Percentiles rank a stretch among this genome's conserved stretches.
phyloP scores from a whole-genome alignment of 2,888 invertebrate species.

The Drosophila putrida region DNA sequence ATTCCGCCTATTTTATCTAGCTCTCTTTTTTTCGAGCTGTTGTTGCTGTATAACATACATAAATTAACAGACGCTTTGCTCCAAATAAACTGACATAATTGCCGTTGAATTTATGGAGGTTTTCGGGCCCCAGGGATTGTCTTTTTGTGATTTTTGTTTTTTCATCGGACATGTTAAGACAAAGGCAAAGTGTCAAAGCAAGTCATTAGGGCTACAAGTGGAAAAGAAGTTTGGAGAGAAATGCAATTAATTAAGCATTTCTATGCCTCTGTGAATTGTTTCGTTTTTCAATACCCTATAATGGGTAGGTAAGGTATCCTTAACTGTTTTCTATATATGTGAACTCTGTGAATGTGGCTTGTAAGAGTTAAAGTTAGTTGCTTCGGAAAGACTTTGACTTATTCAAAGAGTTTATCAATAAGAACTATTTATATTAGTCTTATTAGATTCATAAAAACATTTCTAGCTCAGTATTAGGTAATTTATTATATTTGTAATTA shows the following conservation, averaged over 20 bases:
- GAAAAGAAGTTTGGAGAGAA: conserved; percentile 37
- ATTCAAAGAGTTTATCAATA: no score
- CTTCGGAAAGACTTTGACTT: not conserved
- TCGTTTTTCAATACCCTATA: conserved; percentile 22
- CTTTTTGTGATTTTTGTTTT: conserved; percentile 12
- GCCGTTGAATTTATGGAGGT: conserved; percentile 71
- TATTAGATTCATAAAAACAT: no score
- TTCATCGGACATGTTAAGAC: conserved; percentile 66
- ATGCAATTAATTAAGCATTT: conserved; percentile 69
- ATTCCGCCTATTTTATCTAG: conserved; percentile 55
- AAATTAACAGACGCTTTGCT: conserved; percentile 78
- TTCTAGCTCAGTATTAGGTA: no score
- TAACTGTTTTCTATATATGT: not conserved
- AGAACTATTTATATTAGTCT: no score
- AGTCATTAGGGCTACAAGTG: conserved; percentile 77
- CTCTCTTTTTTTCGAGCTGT: conserved; percentile 12
- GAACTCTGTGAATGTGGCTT: not conserved
- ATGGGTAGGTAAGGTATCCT: not conserved
- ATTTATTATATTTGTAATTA: not conserved
- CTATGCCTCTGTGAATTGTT: conserved; percentile 61
- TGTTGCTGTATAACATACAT: conserved; percentile 45
- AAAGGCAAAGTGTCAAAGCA: conserved; percentile 81
- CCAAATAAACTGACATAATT: conserved; percentile 83
- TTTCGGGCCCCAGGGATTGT: conserved; percentile 28
- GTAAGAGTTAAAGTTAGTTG: not conserved